Evolutionary conservation across 2,113 vertebrate species (phyloP).

Genomic region (Oryzias celebensis): DNA sequence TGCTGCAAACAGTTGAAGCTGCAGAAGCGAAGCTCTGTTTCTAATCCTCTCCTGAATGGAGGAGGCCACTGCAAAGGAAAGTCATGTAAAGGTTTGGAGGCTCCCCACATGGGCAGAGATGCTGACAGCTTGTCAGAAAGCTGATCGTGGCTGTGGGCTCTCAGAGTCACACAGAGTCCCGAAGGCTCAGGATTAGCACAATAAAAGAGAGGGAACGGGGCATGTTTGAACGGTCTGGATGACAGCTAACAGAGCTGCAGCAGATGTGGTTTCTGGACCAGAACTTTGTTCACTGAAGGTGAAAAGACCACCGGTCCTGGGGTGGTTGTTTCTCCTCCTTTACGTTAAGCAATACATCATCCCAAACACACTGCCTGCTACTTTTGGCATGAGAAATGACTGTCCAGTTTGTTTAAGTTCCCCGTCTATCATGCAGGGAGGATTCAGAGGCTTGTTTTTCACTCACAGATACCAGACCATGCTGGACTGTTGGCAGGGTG

Average conservation of each 20-base stretch:
- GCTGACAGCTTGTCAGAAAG: constrained; percentile 67
- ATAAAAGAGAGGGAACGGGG: neutral
- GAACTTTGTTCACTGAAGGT: constrained; percentile 21
- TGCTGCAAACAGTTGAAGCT: constrained; percentile 34
- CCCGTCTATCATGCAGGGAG: neutral
- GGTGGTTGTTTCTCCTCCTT: constrained; percentile 9
- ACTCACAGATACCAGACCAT: constrained; percentile 87
- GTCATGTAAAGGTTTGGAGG: constrained; percentile 38
- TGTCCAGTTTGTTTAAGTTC: neutral
- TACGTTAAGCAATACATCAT: constrained; percentile 3
- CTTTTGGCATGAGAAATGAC: neutral
- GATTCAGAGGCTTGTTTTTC: constrained; percentile 25
- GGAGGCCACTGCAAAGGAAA: constrained; percentile 25
- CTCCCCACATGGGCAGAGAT: constrained; percentile 55
- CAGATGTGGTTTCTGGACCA: constrained; percentile 36
- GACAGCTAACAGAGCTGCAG: constrained; percentile 16
- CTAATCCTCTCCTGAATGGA: constrained; percentile 41
- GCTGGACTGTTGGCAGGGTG: constrained; percentile 91
- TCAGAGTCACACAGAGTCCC: constrained; percentile 37
- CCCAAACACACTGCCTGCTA: neutral
- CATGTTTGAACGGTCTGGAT: constrained; percentile 16
- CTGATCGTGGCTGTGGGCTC: constrained; percentile 26
- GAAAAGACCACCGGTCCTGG: neutral
- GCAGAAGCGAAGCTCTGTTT: constrained; percentile 37
- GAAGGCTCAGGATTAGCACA: constrained; percentile 17